Conservation (phyloP, 2,113 vertebrate genomes). For the Jaculus jaculus region DNA sequence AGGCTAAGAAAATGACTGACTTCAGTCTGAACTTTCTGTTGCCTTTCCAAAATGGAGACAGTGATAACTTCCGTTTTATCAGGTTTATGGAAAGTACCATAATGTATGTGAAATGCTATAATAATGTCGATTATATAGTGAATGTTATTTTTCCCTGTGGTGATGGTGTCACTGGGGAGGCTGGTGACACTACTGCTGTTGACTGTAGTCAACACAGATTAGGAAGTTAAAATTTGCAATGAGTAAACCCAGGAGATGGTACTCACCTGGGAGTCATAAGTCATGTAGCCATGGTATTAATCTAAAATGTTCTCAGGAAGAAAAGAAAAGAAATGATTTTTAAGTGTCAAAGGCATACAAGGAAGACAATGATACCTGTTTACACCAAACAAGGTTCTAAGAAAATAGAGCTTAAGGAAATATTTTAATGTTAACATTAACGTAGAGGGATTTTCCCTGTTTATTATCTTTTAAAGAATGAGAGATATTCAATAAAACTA, state of each 20-base stretch:
- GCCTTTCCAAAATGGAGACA: not conserved
- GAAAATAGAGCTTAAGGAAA: not conserved
- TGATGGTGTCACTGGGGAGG: not conserved
- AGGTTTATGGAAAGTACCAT: not conserved
- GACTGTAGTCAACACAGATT: not conserved
- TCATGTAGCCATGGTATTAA: not conserved
- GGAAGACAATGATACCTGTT: not conserved
- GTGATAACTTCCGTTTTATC: not conserved
- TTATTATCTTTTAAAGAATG: not conserved
- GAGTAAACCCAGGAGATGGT: too few species aligned
- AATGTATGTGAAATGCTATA: not conserved
- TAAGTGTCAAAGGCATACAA: not conserved
- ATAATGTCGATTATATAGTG: not conserved
- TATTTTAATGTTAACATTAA: not conserved
- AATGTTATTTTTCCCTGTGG: not conserved
- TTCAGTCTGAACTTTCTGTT: not conserved
- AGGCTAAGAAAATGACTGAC: not conserved
- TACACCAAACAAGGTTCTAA: not conserved
- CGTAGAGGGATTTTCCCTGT: not conserved
- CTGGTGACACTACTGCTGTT: not conserved
- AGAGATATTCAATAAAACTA: not conserved
- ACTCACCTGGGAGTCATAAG: not conserved
- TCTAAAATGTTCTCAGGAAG: not conserved
- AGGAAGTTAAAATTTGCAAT: not conserved
- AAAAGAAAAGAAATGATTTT: not conserved